Evolutionary conservation across 1,140 invertebrate species (phyloP).

Genomic region (Melitaea cinxia): DNA sequence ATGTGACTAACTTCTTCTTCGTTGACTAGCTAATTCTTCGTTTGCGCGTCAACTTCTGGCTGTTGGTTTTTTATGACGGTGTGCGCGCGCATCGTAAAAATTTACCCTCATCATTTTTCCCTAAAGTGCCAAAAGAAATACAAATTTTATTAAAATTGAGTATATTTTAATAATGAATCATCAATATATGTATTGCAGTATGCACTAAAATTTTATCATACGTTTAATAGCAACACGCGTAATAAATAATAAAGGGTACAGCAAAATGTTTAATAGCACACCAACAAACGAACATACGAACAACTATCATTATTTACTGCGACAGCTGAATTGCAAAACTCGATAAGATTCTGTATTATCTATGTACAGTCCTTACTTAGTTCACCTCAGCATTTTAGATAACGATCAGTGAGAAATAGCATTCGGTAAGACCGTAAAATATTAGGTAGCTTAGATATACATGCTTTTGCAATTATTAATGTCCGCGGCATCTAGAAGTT

Average conservation of each 20-base stretch:
- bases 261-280: constrained; percentile 34
- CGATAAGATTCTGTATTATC: constrained; percentile 35
- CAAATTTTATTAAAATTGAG: too few relatives aligned
- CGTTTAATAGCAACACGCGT: constrained; percentile 4
- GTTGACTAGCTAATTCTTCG: too few relatives aligned
- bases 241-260: constrained; percentile 17
- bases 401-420: constrained; percentile 38
- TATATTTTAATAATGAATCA: too few relatives aligned
- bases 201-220: too few relatives aligned
- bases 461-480: neutral
- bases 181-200: too few relatives aligned
- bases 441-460: constrained; percentile 23
- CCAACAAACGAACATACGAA: constrained; percentile 32
- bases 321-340: constrained; percentile 38
- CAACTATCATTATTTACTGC: constrained; percentile 35
- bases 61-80: too few relatives aligned
- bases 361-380: constrained; percentile 32
- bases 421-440: constrained; percentile 28
- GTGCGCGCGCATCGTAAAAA: too few relatives aligned
- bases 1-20: too few relatives aligned
- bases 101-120: too few relatives aligned
- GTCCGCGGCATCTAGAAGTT: neutral
- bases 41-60: too few relatives aligned
- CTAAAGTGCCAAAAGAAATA: too few relatives aligned
- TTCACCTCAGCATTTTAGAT: constrained; percentile 30